phyloP scores from a whole-genome alignment of 2,888 invertebrate species.

The Gymnocheta viridis region DNA sequence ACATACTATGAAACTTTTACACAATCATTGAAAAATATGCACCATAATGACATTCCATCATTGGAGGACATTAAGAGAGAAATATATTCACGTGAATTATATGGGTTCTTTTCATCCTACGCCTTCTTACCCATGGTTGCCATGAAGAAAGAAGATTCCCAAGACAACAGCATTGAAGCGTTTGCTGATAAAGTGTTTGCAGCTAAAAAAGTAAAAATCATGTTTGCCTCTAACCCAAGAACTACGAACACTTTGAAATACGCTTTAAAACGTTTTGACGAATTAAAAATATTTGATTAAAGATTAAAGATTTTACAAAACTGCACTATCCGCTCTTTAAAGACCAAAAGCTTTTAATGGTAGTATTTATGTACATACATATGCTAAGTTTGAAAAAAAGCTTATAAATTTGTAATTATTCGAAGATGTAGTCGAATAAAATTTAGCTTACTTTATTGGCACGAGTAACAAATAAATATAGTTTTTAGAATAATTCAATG shows the following conservation, averaged over 20 bases:
- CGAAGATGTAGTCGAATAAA: no score
- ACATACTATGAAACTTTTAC: constrained; percentile 77
- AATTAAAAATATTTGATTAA: constrained; percentile 79
- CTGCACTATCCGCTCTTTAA: no score
- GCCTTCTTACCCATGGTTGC: constrained; percentile 80
- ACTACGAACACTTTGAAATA: constrained; percentile 78
- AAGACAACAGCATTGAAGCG: constrained; percentile 79
- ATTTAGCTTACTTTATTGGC: no score
- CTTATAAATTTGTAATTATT: no score
- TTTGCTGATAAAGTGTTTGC: constrained; percentile 78
- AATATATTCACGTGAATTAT: constrained; percentile 77
- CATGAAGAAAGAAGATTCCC: constrained; percentile 80
- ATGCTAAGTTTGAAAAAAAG: no score
- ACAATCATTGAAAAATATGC: constrained; percentile 75
- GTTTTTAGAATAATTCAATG: no score
- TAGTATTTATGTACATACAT: no score
- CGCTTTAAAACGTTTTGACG: constrained; percentile 78
- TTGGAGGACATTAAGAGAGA: constrained; percentile 76
- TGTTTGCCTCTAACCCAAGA: constrained; percentile 80
- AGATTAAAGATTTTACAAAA: background rate
- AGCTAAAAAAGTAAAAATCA: constrained; percentile 77
- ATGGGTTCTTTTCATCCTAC: constrained; percentile 80
- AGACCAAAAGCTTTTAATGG: no score
- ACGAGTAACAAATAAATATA: no score
- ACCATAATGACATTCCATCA: constrained; percentile 75